These are phyloP conservation scores for Macrosiphum euphorbiae DNA, from an alignment of 2,888 invertebrate genomes.

Conservation along the genomic window DNA sequence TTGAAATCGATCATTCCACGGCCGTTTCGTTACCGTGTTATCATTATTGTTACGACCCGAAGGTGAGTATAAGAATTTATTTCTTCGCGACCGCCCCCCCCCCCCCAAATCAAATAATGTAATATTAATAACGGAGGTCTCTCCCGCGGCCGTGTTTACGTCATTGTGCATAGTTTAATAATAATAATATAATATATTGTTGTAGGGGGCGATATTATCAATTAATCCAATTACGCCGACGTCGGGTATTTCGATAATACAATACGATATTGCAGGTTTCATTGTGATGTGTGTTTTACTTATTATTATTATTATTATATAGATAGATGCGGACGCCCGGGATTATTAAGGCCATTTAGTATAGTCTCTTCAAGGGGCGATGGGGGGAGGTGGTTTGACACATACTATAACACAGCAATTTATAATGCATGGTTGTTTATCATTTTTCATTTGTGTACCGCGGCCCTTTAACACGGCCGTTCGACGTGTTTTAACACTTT, in stretches of 20 bases:
- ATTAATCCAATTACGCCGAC: neutral
- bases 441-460: neutral
- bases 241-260: neutral
- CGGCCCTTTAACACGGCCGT: neutral
- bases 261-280: neutral
- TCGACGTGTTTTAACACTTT: conserved; percentile 8
- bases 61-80: neutral
- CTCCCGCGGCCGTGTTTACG: neutral
- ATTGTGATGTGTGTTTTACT: conserved; percentile 1
- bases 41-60: no score
- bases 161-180: neutral
- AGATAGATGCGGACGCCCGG: neutral
- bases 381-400: neutral
- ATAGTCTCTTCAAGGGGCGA: neutral
- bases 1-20: no score
- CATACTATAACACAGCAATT: neutral
- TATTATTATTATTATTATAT: neutral
- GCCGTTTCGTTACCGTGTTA: no score
- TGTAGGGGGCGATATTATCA: neutral
- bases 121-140: neutral
- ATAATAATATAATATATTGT: neutral
- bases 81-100: neutral
- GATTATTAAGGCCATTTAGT: neutral
- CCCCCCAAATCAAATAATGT: neutral
- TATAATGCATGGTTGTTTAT: neutral